A percentile compares a stretch with the other conserved stretches of the same genome.
These are phyloP conservation scores for Probaryconus sp. DNA, from an alignment of 1,140 invertebrate genomes.

Conservation along the genomic window DNA sequence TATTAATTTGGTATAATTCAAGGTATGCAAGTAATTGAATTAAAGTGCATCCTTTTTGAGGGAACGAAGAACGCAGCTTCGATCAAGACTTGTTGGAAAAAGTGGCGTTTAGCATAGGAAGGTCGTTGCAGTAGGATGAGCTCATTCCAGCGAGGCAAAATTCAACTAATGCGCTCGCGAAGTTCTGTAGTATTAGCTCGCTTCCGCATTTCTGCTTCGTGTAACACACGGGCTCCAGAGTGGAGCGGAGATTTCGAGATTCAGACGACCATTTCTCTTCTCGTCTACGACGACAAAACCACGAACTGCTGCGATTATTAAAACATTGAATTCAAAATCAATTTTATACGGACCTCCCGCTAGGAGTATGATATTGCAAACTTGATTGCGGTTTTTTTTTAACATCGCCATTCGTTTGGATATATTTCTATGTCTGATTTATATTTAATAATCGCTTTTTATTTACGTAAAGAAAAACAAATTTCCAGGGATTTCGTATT, in stretches of 20 bases:
- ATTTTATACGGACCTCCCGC: conserved; percentile 40
- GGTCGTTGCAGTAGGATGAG: conserved; percentile 53
- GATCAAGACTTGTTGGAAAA: conserved; percentile 47
- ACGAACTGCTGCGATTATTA: conserved; percentile 68
- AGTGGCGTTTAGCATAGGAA: conserved; percentile 64
- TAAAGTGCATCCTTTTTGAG: conserved; percentile 35
- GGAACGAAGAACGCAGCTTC: conserved; percentile 33
- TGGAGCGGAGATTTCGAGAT: conserved; percentile 58
- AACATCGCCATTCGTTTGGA: conserved; percentile 5
- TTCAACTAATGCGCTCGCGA: conserved; percentile 53
- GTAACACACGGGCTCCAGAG: conserved; percentile 53
- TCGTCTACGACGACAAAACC: conserved; percentile 66
- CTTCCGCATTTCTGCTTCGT: conserved; percentile 60
- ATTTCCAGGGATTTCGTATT: background rate
- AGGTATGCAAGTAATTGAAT: conserved; percentile 21
- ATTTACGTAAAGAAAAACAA: conserved; percentile 17
- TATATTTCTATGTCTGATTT: conserved; percentile 16
- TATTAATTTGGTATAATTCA: conserved; percentile 42
- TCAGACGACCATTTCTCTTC: conserved; percentile 56
- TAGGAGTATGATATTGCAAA: conserved; percentile 4
- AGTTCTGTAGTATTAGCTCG: conserved; percentile 57
- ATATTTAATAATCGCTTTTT: conserved; percentile 20
- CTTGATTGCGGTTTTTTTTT: conserved; percentile 28
- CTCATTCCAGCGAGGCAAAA: conserved; percentile 54
- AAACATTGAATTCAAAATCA: conserved; percentile 70